Evolutionary conservation across 1,140 invertebrate genomes (phyloP), one percentile per base, ranked within the genome.

Genomic region (Tetramorium alpestre): DNA sequence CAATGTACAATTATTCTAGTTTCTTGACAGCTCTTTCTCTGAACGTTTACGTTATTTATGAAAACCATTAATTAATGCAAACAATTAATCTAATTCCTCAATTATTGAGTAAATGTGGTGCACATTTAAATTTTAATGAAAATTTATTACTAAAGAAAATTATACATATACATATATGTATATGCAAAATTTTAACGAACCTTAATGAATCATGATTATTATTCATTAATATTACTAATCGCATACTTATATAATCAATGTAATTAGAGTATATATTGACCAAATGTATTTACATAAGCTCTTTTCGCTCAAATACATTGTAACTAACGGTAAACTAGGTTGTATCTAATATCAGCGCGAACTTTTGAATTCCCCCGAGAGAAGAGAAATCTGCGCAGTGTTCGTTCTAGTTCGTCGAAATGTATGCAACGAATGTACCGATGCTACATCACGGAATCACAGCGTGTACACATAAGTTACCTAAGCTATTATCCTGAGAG

Each of bases 341-440:
- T 65, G 10, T 60, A 44, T 87, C 85, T 51, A 47, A 73, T 33
- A 82, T 65, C 56, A 38, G 28, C 72, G 56, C 33, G 28, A 91
- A 87, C 73, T 90, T 65, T 87, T 85, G 80, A 89, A 90, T 88
- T 81, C 81, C 65, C 89, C 4, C 49, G 84, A 82, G 87, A 85
- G 85, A 54, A 87, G 70, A 62, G 87, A 86, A 87, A 89, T 78
- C 81, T 78, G 56, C 64, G 67, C 69, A 58, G 62, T 86, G 89
- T 69, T 81, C 69, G 87, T 84, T 78, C 62, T 70, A 89, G 76
- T 91, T 91, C 64, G 82, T 8, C 25, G 49, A 62, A 85, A 84
- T 75, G 62, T 60, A 64, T 80, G 70, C 67, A 47, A 22, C 18
- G 25, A 44, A 16, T 18, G 11, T 58, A 67, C 64, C 41, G 44